phyloP scores from a whole-genome alignment of 2,888 invertebrate species.

The Ochlodes sylvanus region DNA sequence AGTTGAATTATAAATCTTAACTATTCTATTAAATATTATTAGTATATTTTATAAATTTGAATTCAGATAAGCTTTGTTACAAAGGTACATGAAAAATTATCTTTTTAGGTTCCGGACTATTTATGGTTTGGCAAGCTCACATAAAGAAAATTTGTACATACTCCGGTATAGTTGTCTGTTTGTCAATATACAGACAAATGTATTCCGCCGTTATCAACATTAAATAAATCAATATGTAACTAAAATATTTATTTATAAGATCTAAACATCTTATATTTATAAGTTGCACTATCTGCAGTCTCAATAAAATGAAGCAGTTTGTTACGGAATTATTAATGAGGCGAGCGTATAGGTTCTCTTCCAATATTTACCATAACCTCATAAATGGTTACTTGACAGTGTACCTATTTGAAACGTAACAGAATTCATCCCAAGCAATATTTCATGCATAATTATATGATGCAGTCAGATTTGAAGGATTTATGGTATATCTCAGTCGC shows the following conservation, averaged over 20 bases:
- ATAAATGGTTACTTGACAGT: neutral
- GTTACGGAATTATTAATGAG: neutral
- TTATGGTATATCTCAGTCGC: constrained; percentile 25
- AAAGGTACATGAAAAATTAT: too few relatives aligned
- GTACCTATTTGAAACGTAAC: constrained; percentile 1
- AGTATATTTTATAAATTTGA: too few relatives aligned
- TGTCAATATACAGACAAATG: neutral
- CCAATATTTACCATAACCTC: neutral
- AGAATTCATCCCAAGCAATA: constrained; percentile 21
- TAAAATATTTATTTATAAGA: neutral
- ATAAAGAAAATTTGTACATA: too few relatives aligned
- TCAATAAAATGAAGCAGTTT: neutral
- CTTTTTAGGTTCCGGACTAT: too few relatives aligned
- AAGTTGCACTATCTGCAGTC: neutral
- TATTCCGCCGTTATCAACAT: neutral
- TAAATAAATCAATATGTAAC: neutral
- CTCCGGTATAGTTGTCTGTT: too few relatives aligned
- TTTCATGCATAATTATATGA: constrained; percentile 29
- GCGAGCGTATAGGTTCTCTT: neutral
- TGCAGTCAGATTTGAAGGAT: constrained; percentile 27
- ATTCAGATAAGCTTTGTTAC: too few relatives aligned
- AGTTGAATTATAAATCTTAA: neutral
- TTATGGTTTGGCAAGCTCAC: too few relatives aligned
- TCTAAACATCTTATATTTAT: neutral
- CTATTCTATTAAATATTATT: too few relatives aligned